Conservation (phyloP, 2,113 vertebrate species). For the Kryptolebias marmoratus region DNA sequence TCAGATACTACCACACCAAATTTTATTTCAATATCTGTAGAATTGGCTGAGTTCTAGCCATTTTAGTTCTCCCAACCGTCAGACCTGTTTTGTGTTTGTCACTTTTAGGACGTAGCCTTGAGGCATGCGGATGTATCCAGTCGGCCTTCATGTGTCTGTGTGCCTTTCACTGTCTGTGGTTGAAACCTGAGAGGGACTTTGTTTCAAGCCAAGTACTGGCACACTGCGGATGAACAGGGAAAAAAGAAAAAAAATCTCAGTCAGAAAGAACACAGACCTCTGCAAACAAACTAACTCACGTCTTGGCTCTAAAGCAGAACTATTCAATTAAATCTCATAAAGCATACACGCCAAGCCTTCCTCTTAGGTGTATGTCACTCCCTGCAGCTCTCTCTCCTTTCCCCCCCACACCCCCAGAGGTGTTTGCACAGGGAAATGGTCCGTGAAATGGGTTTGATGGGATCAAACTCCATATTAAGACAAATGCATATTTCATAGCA, state of each 20-base stretch:
- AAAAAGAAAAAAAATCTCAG: slow-evolving; percentile 16
- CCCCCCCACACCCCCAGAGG: slow-evolving; percentile 18
- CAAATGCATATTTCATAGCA: slow-evolving; percentile 66
- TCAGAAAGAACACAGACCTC: slow-evolving; percentile 46
- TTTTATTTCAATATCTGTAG: too few relatives aligned
- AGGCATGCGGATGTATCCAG: slow-evolving; percentile 29
- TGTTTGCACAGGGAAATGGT: slow-evolving; percentile 73
- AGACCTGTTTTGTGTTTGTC: slow-evolving; percentile 36
- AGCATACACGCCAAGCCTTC: background rate
- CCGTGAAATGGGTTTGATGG: slow-evolving; percentile 70
- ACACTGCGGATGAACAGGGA: slow-evolving; percentile 13
- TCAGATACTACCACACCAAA: too few relatives aligned
- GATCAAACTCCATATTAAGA: slow-evolving; percentile 71
- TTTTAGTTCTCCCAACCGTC: background rate
- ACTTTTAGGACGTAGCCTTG: slow-evolving; percentile 25
- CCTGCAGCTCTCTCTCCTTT: slow-evolving; percentile 22
- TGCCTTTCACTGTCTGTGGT: slow-evolving; percentile 34
- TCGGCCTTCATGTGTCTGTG: slow-evolving; percentile 27
- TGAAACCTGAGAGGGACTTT: slow-evolving; percentile 60
- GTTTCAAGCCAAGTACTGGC: slow-evolving; percentile 45
- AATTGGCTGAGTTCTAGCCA: too few relatives aligned
- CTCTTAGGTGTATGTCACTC: slow-evolving; percentile 39
- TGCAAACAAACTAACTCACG: slow-evolving; percentile 51
- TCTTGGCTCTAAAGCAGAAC: slow-evolving; percentile 70
- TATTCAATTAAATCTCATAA: slow-evolving; percentile 71